These are phyloP conservation scores for Platalea minor DNA, from an alignment of 2,797 vertebrate genomes.

Conservation along the genomic window DNA sequence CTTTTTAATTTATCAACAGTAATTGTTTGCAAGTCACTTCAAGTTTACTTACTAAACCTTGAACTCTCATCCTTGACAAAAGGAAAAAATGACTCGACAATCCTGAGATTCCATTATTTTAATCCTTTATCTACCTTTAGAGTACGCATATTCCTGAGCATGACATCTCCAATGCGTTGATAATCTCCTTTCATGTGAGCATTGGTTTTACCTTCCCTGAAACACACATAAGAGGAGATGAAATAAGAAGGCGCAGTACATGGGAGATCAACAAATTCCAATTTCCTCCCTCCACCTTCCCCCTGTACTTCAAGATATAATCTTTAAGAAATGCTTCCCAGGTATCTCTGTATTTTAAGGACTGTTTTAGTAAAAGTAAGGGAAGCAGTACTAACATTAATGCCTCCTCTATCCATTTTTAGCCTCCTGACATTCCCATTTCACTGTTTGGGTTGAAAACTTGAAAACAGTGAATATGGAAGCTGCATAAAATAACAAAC, in stretches of 20 bases:
- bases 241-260: neutral
- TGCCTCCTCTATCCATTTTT: neutral
- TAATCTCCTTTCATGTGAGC: constrained; percentile 81
- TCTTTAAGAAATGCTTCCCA: neutral
- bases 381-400: neutral
- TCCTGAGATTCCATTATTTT: accelerated
- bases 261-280: neutral
- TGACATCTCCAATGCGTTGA: constrained; percentile 91
- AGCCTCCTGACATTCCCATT: neutral
- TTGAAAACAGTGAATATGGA: neutral
- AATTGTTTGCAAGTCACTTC: neutral
- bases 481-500: neutral
- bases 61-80: neutral
- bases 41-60: neutral
- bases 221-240: neutral
- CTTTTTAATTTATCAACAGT: neutral
- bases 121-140: constrained; percentile 82
- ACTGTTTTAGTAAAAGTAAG: neutral
- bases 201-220: constrained; percentile 89
- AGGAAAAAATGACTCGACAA: neutral
- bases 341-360: neutral
- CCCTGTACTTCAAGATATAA: neutral
- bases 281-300: neutral
- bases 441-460: neutral
- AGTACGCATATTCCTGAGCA: constrained; percentile 88